phyloP scores from a whole-genome alignment of 2,797 vertebrate genomes.

The Ptychadena robeensis region DNA sequence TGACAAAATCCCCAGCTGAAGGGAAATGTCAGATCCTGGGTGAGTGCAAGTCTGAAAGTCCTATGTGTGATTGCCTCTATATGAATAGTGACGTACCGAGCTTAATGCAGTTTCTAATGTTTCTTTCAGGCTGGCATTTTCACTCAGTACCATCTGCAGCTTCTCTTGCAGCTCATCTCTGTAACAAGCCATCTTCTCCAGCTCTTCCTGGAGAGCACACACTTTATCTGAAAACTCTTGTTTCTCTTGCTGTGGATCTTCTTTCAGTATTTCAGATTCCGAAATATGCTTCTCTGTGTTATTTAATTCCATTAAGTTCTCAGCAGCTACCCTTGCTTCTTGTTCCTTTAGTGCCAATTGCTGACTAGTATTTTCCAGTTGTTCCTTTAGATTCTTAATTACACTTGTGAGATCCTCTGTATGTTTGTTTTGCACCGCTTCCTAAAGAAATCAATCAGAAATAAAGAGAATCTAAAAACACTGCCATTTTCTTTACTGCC shows the following conservation, averaged over 20 bases:
- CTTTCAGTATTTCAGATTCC: neutral
- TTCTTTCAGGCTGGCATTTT: conserved; percentile 65
- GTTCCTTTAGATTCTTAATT: conserved; percentile 9
- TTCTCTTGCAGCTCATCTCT: conserved; percentile 2
- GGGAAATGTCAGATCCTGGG: too few relatives aligned
- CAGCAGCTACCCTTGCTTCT: neutral
- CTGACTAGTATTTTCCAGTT: neutral
- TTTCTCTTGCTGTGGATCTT: conserved; percentile 15
- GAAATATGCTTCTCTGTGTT: neutral
- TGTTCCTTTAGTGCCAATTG: neutral
- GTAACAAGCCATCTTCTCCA: neutral
- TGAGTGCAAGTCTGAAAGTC: too few relatives aligned
- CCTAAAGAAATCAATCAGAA: neutral
- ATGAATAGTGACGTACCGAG: conserved; percentile 2
- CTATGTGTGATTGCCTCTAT: too few relatives aligned
- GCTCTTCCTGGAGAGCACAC: neutral
- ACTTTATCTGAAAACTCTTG: conserved; percentile 6
- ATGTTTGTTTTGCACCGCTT: neutral
- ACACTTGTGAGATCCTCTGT: neutral
- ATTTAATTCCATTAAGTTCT: neutral
- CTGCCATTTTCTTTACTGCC: neutral
- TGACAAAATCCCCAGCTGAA: too few relatives aligned
- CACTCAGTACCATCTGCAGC: conserved; percentile 28
- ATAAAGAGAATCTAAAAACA: neutral
- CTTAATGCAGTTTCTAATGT: conserved; percentile 63